Evolutionary conservation across 2,888 invertebrate species (phyloP), one percentile per base, ranked within the genome.

Genomic region (Ormyrus nitidulus): DNA sequence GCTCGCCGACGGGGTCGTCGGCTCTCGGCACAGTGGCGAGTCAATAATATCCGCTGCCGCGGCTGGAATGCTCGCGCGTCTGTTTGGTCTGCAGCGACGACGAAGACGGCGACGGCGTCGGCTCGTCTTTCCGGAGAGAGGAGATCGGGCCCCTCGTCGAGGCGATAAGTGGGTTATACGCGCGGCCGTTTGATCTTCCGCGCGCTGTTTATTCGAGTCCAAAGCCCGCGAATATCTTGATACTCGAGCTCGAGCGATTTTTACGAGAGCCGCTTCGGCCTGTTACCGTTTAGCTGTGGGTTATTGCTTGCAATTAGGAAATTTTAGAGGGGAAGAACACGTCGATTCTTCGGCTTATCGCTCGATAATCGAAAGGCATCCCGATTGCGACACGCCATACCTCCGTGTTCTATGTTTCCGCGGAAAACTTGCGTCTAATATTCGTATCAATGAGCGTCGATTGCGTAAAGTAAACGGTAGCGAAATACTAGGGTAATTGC

Each of bases 21-120:
- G 84, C 87, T 85, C 86, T 75, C 78, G 77, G 58, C 34, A 4
- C 65, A 3, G 44, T 5, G n/a, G 46, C 80, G 83, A 86, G 86
- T 87, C 87, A 85, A 87, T 86, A 87, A 86, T 86, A 87, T 84
- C 85, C 81, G 19, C 19, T 19, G 19, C 59, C 79, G 68, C 66
- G 46, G 79, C 82, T 83, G 84, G 82, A 87, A 86, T 83, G 84
- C 82, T 84, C 68, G 58, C 44, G 6, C 1, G 19, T 59, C 7
- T 54, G 83, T 87, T 86, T 84, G 83, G 84, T 87, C 84, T 85
- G 6, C 44, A 19, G 54, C 7, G 11, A n/a, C 19, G 19, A 19
- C 19, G 82, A 82, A 0, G 82, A 82, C 81, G 83, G 19, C 19
- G 19, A 1, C 19, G 19, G 19, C 19, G 19, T 19, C 19, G 73